Conservation (phyloP, 2,888 invertebrate species). For the Tuberolachnus salignus region DNA sequence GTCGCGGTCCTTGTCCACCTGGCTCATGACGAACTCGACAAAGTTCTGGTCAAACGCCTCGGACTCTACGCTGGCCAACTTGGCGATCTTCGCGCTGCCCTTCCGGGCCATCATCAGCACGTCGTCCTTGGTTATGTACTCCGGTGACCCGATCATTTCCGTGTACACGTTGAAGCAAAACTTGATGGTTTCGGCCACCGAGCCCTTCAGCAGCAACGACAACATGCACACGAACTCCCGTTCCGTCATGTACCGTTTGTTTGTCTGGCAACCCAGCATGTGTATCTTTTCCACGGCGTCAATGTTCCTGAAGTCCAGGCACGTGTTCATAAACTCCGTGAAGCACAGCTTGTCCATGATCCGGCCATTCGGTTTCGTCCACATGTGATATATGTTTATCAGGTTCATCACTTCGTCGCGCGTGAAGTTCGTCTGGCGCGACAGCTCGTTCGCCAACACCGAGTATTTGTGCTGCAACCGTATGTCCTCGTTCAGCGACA, state of each 20-base stretch:
- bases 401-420: no score
- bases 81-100: neutral
- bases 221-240: slow-evolving; percentile 11
- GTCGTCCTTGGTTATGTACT: slow-evolving; percentile 21
- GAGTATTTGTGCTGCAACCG: no score
- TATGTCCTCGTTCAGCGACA: no score
- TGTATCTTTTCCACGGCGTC: neutral
- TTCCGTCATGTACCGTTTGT: neutral
- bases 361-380: no score
- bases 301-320: no score
- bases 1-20: slow-evolving; percentile 30
- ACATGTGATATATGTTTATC: no score
- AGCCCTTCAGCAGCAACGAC: slow-evolving; percentile 20
- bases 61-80: neutral
- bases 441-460: no score
- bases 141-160: slow-evolving; percentile 8
- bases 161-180: slow-evolving; percentile 29
- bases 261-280: neutral
- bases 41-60: slow-evolving; percentile 2
- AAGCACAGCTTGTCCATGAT: no score
- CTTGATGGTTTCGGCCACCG: neutral
- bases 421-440: no score
- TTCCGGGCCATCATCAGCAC: neutral
- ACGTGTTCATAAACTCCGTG: no score
- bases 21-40: neutral